Percentiles rank a stretch among this genome's conserved stretches.
Conservation (phyloP, 2,113 vertebrate genomes). For the Mirounga angustirostris region DNA sequence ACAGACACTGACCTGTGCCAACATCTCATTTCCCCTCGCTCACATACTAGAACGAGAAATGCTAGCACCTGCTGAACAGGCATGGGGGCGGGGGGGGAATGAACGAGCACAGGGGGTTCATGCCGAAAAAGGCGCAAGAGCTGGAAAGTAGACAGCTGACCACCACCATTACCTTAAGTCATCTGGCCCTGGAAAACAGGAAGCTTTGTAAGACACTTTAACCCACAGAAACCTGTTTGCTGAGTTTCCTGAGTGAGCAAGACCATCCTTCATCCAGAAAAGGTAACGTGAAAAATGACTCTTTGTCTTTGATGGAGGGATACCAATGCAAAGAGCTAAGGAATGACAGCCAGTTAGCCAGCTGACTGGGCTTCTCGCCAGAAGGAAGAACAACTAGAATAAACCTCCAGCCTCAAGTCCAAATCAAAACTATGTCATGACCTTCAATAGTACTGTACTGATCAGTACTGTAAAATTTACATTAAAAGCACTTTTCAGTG, state of each 20-base stretch:
- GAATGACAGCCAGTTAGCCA: not conserved
- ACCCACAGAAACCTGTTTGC: not conserved
- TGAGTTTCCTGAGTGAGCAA: not conserved
- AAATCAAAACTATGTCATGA: not conserved
- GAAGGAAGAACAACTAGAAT: not conserved
- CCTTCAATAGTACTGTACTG: not conserved
- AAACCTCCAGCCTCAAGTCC: no score
- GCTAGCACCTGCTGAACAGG: accelerated
- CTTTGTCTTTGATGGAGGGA: not conserved
- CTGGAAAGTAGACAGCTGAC: not conserved
- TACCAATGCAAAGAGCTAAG: not conserved
- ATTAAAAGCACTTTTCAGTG: not conserved
- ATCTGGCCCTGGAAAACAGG: not conserved
- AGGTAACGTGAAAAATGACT: not conserved
- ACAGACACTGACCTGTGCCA: not conserved
- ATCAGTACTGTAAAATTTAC: not conserved
- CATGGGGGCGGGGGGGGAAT: not conserved
- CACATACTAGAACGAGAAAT: accelerated
- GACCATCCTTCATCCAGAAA: not conserved
- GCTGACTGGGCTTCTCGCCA: not conserved
- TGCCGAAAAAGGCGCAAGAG: accelerated
- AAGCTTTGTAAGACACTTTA: not conserved
- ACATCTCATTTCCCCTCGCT: accelerated
- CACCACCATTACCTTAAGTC: accelerated
- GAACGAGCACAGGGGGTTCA: accelerated